Evolutionary conservation across 2,797 vertebrate genomes (phyloP).

Genomic region (Hylomyscus alleni): DNA sequence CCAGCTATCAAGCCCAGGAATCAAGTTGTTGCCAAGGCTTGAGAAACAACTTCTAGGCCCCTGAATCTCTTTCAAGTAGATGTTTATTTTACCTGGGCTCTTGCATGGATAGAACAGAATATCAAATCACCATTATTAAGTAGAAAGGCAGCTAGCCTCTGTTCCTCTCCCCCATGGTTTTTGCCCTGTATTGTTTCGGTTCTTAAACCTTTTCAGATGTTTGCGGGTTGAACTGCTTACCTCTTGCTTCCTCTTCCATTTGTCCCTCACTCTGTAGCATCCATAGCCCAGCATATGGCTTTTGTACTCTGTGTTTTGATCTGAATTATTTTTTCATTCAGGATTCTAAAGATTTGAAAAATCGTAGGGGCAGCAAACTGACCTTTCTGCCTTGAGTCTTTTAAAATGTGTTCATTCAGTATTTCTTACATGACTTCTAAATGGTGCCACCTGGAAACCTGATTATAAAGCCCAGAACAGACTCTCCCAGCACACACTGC

Average conservation of each 20-base stretch:
- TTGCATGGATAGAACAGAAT: slow-evolving; percentile 43
- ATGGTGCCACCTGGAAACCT: neutral
- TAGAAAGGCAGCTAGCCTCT: slow-evolving; percentile 37
- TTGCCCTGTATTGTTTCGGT: slow-evolving; percentile 11
- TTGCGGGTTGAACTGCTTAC: slow-evolving; percentile 21
- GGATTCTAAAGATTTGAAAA: slow-evolving; percentile 36
- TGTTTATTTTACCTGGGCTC: slow-evolving; percentile 29
- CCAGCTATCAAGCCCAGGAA: neutral
- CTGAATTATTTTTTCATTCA: neutral
- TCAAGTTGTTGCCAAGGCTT: neutral
- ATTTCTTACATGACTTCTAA: neutral
- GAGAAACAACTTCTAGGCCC: neutral
- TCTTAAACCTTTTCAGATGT: slow-evolving; percentile 34
- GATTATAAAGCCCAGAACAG: neutral
- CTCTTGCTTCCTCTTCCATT: neutral
- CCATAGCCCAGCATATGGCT: neutral
- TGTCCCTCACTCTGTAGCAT: neutral
- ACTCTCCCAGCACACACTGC: neutral
- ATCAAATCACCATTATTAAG: slow-evolving; percentile 12
- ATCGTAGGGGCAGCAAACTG: neutral
- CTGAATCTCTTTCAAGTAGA: neutral
- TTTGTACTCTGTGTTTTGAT: slow-evolving; percentile 21
- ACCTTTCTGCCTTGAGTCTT: neutral
- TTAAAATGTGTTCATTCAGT: neutral
- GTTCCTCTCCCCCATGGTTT: neutral